Conservation (phyloP, 2,888 invertebrate species). For the Chrysodeixis includens region DNA sequence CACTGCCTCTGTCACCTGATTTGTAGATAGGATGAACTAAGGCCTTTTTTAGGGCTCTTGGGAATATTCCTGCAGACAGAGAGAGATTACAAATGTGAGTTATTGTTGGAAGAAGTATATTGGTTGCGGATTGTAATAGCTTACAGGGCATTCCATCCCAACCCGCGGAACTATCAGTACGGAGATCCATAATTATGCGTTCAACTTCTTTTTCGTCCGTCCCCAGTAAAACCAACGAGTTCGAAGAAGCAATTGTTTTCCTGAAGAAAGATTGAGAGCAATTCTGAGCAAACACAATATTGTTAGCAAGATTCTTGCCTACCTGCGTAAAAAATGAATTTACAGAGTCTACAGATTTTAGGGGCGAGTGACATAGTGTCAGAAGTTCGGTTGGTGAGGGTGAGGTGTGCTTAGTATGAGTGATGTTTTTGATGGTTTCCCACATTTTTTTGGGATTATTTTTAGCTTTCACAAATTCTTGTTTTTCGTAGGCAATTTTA, state of each 20-base stretch:
- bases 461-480: neutral
- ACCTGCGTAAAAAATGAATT: slow-evolving; percentile 1
- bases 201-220: slow-evolving; percentile 5
- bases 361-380: neutral
- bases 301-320: neutral
- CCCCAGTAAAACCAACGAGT: neutral
- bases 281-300: neutral
- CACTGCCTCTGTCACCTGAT: slow-evolving; percentile 3
- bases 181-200: neutral
- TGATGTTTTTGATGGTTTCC: slow-evolving; percentile 2
- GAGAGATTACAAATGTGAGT: neutral
- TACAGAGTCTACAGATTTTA: neutral
- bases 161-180: neutral
- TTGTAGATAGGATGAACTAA: neutral
- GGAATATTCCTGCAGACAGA: neutral
- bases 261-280: neutral
- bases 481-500: neutral
- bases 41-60: neutral
- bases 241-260: neutral
- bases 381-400: neutral
- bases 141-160: neutral
- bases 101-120: too few relatives aligned
- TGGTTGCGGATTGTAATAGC: neutral
- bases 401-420: neutral
- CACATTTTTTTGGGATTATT: slow-evolving; percentile 6